These are phyloP conservation scores for Lasiommata megera DNA, from an alignment of 2,888 invertebrate species.

Conservation along the genomic window DNA sequence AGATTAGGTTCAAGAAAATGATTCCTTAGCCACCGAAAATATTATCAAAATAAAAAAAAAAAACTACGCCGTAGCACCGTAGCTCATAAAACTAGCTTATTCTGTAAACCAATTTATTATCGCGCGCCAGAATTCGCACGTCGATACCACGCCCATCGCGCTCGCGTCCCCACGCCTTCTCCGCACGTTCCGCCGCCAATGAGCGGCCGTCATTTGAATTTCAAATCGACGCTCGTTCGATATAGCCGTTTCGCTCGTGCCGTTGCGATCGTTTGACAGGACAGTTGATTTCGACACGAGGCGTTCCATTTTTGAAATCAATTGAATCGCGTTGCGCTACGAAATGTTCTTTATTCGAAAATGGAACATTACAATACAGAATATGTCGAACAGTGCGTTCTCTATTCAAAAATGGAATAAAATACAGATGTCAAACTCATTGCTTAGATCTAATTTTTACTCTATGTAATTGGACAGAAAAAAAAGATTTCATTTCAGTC, in stretches of 20 bases:
- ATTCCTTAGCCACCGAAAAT: neutral
- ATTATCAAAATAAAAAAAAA: slow-evolving; percentile 21
- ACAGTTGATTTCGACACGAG: neutral
- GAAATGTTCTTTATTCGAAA: no score
- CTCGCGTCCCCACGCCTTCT: slow-evolving; percentile 65
- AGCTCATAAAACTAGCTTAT: slow-evolving; percentile 41
- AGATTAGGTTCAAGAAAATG: neutral
- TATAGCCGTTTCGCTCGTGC: slow-evolving; percentile 61
- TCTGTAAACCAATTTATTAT: slow-evolving; percentile 64
- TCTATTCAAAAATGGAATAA: no score
- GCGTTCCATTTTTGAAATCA: neutral
- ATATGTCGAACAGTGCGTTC: no score
- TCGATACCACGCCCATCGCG: slow-evolving; percentile 68
- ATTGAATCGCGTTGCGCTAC: no score
- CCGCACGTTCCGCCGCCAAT: slow-evolving; percentile 71
- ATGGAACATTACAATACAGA: no score
- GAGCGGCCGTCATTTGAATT: slow-evolving; percentile 54
- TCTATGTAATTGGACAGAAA: no score
- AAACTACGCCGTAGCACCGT: slow-evolving; percentile 61
- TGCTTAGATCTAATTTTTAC: no score
- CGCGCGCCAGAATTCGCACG: slow-evolving; percentile 56
- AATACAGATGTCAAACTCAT: no score
- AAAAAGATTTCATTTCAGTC: no score
- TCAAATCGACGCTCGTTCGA: slow-evolving; percentile 55
- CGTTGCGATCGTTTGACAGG: slow-evolving; percentile 6